phyloP scores from a whole-genome alignment of 2,888 invertebrate species.

The Lochmaea crataegi region DNA sequence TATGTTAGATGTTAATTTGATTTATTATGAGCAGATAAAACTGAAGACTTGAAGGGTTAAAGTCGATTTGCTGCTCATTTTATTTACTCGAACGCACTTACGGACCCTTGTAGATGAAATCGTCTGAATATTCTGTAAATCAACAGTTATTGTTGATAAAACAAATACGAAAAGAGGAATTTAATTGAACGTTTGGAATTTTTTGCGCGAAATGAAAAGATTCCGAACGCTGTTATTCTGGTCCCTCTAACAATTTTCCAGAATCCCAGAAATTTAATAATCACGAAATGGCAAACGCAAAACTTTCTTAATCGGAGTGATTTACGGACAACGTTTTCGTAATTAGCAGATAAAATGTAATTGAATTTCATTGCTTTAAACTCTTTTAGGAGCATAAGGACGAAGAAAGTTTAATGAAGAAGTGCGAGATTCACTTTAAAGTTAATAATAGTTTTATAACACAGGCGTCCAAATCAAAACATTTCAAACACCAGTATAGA shows the following conservation, averaged over 20 bases:
- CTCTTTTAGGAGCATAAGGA: not conserved
- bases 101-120: no score
- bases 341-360: not conserved
- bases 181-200: not conserved
- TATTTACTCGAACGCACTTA: no score
- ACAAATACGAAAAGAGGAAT: not conserved
- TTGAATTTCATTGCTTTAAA: no score
- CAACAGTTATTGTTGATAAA: not conserved
- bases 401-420: not conserved
- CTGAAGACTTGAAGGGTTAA: no score
- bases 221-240: not conserved
- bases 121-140: not conserved
- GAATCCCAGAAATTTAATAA: not conserved
- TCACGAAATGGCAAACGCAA: not conserved
- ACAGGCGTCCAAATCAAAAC: not conserved
- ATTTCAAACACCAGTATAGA: not conserved
- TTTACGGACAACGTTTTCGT: not conserved
- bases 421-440: not conserved
- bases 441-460: not conserved
- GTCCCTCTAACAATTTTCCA: not conserved
- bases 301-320: not conserved
- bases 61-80: no score
- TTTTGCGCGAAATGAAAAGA: not conserved
- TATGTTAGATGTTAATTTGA: no score
- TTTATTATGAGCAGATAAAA: no score